phyloP scores from a whole-genome alignment of 2,888 invertebrate species.

The Rhimphoctona megacephalus region DNA sequence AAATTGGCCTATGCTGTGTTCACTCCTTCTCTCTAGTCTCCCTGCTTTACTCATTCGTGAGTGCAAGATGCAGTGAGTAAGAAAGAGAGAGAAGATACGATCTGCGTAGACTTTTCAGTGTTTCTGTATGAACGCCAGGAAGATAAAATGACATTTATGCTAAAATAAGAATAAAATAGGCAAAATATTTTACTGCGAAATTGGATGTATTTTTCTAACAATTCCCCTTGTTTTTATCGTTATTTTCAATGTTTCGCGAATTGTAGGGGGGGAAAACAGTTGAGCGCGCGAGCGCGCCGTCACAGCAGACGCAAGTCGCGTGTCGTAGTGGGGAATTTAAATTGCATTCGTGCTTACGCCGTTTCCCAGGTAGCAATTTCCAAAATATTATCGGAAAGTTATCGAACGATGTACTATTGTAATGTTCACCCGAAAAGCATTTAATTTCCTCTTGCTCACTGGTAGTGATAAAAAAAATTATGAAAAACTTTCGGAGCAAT shows the following conservation, averaged over 20 bases:
- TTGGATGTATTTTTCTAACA: not conserved
- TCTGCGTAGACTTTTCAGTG: not conserved
- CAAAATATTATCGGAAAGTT: too few species aligned
- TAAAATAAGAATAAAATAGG: not conserved
- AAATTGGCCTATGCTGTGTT: too few species aligned
- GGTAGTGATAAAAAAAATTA: too few species aligned
- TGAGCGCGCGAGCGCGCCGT: slow-evolving; percentile 3
- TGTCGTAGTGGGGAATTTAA: not conserved
- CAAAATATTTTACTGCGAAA: not conserved
- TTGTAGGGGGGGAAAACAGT: not conserved
- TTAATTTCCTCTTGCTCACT: too few species aligned
- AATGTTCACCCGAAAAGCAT: not conserved
- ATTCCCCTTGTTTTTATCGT: not conserved
- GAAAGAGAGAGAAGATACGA: not conserved
- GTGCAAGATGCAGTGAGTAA: not conserved
- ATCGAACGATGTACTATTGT: too few species aligned
- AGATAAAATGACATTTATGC: not conserved
- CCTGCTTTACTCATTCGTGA: too few species aligned
- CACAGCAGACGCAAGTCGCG: not conserved
- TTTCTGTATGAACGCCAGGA: not conserved
- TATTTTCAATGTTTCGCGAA: not conserved
- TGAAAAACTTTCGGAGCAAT: too few species aligned
- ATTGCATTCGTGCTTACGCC: not conserved
- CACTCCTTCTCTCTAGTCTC: too few species aligned
- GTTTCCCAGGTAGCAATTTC: too few species aligned